Conservation (phyloP, 2,888 invertebrate species). For the Epinotia demarniana region DNA sequence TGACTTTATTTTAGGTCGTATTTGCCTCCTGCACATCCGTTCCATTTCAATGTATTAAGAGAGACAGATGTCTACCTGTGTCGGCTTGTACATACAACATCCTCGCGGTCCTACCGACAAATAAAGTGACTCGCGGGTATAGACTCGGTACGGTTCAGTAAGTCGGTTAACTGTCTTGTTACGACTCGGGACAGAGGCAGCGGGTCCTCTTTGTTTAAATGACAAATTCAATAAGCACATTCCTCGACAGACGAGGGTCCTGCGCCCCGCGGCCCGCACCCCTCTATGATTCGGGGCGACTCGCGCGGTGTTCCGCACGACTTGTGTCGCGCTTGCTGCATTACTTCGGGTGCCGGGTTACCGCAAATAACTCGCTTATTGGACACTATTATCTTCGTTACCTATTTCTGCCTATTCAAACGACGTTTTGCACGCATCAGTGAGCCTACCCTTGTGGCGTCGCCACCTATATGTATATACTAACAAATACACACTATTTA, state of each 20-base stretch:
- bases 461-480: too few species aligned
- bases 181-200: not conserved
- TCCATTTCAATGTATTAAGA: not conserved
- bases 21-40: not conserved
- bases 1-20: not conserved
- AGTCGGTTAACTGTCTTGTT: not conserved
- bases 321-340: not conserved
- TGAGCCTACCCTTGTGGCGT: too few species aligned
- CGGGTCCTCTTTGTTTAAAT: constrained; percentile 28
- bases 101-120: not conserved
- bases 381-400: not conserved
- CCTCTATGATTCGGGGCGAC: not conserved
- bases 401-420: not conserved
- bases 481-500: too few species aligned
- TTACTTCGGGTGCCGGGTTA: not conserved
- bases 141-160: not conserved
- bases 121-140: not conserved
- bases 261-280: not conserved
- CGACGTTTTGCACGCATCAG: not conserved
- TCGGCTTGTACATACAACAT: not conserved
- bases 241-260: constrained; percentile 34
- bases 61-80: not conserved
- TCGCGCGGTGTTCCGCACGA: not conserved
- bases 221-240: constrained; percentile 41
- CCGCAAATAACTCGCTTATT: constrained; percentile 1